phyloP scores from a whole-genome alignment of 2,888 invertebrate species.

The Thumatha senex region DNA sequence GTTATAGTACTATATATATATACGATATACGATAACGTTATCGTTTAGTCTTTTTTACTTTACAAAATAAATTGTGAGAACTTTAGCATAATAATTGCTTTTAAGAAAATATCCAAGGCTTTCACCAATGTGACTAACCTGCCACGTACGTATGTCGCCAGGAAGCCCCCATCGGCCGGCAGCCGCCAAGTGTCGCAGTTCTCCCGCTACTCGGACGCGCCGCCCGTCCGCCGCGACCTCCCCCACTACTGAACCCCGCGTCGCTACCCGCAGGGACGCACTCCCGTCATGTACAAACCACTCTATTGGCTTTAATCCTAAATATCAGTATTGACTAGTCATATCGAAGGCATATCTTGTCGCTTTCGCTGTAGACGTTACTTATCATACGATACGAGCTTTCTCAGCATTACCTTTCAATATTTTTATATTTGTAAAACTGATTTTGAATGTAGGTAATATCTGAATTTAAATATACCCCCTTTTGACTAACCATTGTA shows the following conservation, averaged over 20 bases:
- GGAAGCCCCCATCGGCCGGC: conserved; percentile 65
- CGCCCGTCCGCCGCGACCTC: conserved; percentile 64
- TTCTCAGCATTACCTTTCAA: conserved; percentile 56
- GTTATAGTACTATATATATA: too few relatives aligned
- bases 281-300: conserved; percentile 60
- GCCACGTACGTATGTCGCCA: conserved; percentile 29
- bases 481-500: conserved; percentile 68
- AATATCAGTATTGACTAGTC: conserved; percentile 60
- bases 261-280: conserved; percentile 38
- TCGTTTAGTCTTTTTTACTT: too few relatives aligned
- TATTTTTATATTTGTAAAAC: conserved; percentile 68
- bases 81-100: too few relatives aligned
- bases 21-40: too few relatives aligned
- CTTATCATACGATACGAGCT: conserved; percentile 60
- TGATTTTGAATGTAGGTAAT: conserved; percentile 65
- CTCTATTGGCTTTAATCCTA: conserved; percentile 56
- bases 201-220: conserved; percentile 77
- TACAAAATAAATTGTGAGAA: too few relatives aligned
- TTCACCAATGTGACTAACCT: too few relatives aligned
- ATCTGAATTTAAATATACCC: conserved; percentile 55
- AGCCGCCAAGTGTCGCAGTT: conserved; percentile 76
- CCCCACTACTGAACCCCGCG: conserved; percentile 69
- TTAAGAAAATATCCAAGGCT: too few relatives aligned
- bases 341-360: conserved; percentile 78
- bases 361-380: conserved; percentile 62